These are phyloP conservation scores for Decapterus maruadsi DNA, from an alignment of 2,797 vertebrate genomes.

Conservation along the genomic window DNA sequence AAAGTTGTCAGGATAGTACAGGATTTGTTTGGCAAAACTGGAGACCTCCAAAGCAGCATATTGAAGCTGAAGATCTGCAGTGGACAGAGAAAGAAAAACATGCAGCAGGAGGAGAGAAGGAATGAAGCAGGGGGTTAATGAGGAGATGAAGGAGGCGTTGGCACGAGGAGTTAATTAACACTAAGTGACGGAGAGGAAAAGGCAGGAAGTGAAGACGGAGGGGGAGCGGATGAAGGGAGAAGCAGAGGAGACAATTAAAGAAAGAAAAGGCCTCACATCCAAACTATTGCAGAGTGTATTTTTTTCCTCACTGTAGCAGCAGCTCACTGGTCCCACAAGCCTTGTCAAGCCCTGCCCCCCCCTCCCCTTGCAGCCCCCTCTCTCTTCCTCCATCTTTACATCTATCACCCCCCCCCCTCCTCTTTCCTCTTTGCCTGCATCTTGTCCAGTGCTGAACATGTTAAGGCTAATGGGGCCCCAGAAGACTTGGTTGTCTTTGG, in stretches of 20 bases:
- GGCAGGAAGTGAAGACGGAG: not conserved
- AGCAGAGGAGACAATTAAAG: constrained; percentile 18
- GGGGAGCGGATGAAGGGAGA: constrained; percentile 1
- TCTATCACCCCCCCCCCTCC: not conserved
- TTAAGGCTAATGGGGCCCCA: constrained; percentile 69
- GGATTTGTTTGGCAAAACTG: constrained; percentile 23
- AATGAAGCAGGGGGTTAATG: constrained; percentile 19
- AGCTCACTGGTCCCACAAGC: constrained; percentile 5
- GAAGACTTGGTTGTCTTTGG: constrained; percentile 61
- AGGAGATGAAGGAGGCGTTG: not conserved
- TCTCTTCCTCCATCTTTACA: constrained; percentile 11
- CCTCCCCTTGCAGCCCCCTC: too few species aligned
- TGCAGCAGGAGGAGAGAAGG: not conserved
- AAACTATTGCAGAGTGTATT: constrained; percentile 4
- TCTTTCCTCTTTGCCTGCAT: constrained; percentile 9
- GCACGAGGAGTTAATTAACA: constrained; percentile 32
- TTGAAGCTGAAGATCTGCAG: not conserved
- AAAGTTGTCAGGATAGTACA: constrained; percentile 17
- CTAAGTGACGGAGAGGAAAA: constrained; percentile 8
- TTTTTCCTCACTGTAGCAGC: constrained; percentile 1
- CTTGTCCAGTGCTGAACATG: constrained; percentile 48
- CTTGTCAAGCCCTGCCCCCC: constrained; percentile 3
- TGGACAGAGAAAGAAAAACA: not conserved
- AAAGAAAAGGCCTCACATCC: not conserved
- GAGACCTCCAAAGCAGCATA: not conserved